phyloP scores from a whole-genome alignment of 2,888 invertebrate genomes.

The Patella pellucida region DNA sequence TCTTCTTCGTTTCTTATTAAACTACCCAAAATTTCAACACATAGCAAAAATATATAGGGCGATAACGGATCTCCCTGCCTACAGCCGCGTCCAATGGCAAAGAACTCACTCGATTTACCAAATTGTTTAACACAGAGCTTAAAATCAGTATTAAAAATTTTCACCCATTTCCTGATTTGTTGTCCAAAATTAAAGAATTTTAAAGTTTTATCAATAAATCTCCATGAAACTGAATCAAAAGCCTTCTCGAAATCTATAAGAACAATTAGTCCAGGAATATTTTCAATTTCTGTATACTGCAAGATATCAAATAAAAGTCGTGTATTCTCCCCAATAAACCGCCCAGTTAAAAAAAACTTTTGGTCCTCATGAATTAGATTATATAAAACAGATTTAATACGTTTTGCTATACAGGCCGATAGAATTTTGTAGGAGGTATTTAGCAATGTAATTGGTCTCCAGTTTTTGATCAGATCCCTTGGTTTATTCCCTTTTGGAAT shows the following conservation, averaged over 20 bases:
- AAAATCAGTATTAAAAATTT: conserved; percentile 1
- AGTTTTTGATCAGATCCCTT: not conserved
- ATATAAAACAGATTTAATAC: conserved; percentile 4
- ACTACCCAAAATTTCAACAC: not conserved
- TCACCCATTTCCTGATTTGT: not conserved
- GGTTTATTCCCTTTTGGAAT: conserved; percentile 6
- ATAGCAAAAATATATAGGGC: not conserved
- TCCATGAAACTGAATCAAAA: conserved; percentile 19
- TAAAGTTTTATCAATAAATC: conserved; percentile 19
- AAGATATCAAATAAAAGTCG: conserved; percentile 14
- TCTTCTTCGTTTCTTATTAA: not conserved
- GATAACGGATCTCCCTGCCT: not conserved
- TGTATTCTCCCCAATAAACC: conserved; percentile 18
- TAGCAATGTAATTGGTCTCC: conserved; percentile 5
- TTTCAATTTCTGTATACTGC: conserved; percentile 16
- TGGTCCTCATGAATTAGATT: too few relatives aligned
- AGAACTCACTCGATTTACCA: not conserved
- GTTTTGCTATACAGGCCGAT: not conserved
- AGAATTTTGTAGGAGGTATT: not conserved
- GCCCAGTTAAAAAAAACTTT: conserved; percentile 15
- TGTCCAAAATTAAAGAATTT: conserved; percentile 16
- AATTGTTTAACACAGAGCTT: not conserved
- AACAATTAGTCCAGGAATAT: conserved; percentile 5
- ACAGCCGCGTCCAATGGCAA: not conserved
- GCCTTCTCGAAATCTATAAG: conserved; percentile 24